Conservation (phyloP, 2,797 vertebrate genomes). For the Microhierax caerulescens region DNA sequence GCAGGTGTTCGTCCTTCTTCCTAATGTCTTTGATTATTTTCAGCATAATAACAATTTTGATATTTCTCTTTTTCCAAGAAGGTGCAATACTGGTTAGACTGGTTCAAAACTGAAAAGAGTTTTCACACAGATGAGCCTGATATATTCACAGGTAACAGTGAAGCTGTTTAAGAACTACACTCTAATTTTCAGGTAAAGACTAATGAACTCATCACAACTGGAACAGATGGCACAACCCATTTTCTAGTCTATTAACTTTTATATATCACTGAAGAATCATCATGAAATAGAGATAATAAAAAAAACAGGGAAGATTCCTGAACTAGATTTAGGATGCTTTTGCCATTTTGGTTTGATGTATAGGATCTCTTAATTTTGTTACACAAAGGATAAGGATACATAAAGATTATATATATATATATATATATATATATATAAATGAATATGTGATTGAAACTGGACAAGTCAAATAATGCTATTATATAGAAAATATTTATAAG, state of each 20-base stretch:
- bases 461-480: background rate
- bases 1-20: background rate
- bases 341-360: background rate
- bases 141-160: background rate
- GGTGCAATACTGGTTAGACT: background rate
- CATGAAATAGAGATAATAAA: background rate
- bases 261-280: conserved; percentile 9
- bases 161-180: background rate
- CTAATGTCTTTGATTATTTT: background rate
- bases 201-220: background rate
- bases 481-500: background rate
- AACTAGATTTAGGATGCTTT: background rate
- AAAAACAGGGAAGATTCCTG: background rate
- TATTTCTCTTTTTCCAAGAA: background rate
- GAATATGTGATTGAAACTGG: background rate
- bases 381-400: background rate
- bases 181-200: background rate
- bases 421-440: background rate
- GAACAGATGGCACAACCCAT: conserved; percentile 41
- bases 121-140: background rate
- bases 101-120: background rate
- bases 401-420: background rate
- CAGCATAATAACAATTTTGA: background rate
- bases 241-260: conserved; percentile 48
- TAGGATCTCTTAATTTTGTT: background rate